These are phyloP conservation scores for Calidris pygmaea DNA, from an alignment of 2,113 vertebrate species.

Conservation along the genomic window DNA sequence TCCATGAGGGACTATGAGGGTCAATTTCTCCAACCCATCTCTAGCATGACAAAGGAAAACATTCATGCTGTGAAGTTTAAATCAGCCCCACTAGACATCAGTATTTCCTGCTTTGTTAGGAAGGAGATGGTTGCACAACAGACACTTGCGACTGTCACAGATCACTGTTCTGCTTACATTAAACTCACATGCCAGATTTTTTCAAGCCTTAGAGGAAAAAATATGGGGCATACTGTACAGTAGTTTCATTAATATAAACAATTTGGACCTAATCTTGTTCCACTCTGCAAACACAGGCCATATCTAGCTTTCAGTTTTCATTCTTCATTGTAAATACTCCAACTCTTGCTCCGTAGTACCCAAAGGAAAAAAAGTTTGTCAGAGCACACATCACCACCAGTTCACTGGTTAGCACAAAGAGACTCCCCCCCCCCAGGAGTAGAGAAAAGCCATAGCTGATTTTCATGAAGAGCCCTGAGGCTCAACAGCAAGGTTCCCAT, in stretches of 20 bases:
- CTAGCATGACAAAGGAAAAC: not conserved
- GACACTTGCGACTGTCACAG: not conserved
- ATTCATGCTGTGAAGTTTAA: not conserved
- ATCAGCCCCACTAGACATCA: not conserved
- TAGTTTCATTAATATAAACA: not conserved
- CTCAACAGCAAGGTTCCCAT: not conserved
- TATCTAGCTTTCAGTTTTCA: not conserved
- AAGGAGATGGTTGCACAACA: not conserved
- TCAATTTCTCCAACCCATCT: not conserved
- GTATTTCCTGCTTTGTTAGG: not conserved
- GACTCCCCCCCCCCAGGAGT: not conserved
- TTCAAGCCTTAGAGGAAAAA: not conserved
- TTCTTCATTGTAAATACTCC: not conserved
- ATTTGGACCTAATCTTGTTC: not conserved
- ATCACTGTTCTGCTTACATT: not conserved
- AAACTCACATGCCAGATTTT: not conserved
- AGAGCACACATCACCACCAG: not conserved
- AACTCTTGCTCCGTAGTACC: not conserved
- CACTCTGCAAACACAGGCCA: not conserved
- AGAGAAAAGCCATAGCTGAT: not conserved
- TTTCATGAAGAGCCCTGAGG: not conserved
- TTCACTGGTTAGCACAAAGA: not conserved
- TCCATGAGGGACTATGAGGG: not conserved
- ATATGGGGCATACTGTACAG: fast-evolving
- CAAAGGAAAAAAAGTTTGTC: not conserved